Evolutionary conservation across 2,888 invertebrate species (phyloP), one percentile per base, ranked within the genome.

Genomic region (Anthrax anthrax): DNA sequence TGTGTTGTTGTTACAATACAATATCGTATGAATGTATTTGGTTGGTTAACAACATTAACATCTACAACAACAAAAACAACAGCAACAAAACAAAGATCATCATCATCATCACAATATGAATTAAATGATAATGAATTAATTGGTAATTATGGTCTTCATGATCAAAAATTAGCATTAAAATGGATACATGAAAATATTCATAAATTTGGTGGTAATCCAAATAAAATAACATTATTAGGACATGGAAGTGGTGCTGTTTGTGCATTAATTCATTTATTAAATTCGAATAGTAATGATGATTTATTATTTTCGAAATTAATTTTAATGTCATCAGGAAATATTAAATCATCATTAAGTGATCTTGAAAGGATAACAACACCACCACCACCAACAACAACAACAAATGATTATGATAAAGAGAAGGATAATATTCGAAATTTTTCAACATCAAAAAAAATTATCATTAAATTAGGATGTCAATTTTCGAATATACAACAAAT

Each of bases 91-190:
- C 23, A 23, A 23, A 23, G 8, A 23, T 32, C 29, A 32, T 32
- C 29, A 32, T 29, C 29, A 29, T 32, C 29, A 9, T 12, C 29
- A 12, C 3, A 2, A 12, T 70, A 9, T 72, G 52, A 76, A 78
- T 37, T 64, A 14, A 58, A 59, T 8, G 56, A 50, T 27, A 48
- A 51, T 23, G 60, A 62, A 34, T 47, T 65, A 4, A 76, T 84
- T 1, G 91, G 92, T 0, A 94, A 94, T 65, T 77, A 87, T 49
- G 91, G 90, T 1, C 66, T 94, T 43, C 77, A 84, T 55, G 92
- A 94, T 65, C 89, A 92, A 60, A 79, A 83, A 57, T 68, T 88
- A 63, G 88, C 85, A 1, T 67, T 94, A 47, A 59, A 79, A 39
- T 85, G 86, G 86, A 72, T 84, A 3, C 75, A 78, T 50, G 78